phyloP scores from a whole-genome alignment of 2,113 vertebrate species.

The Triplophysa tibetana region DNA sequence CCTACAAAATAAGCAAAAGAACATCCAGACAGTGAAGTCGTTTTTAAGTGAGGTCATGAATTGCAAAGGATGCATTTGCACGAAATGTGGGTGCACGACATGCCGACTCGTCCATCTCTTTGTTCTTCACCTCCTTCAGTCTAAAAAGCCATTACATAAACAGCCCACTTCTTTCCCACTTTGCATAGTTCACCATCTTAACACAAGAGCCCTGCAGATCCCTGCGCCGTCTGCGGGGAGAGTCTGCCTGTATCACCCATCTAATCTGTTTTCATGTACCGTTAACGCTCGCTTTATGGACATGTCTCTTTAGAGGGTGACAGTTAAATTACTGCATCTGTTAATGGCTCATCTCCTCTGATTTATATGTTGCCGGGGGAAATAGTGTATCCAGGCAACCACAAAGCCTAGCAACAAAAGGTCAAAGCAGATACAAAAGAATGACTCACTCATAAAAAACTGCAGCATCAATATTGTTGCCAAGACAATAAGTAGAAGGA shows the following conservation, averaged over 20 bases:
- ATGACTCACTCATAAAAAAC: constrained; percentile 53
- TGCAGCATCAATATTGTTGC: constrained; percentile 45
- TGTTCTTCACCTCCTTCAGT: constrained; percentile 16
- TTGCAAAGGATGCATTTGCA: not conserved
- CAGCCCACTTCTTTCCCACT: constrained; percentile 33
- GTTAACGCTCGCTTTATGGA: constrained; percentile 24
- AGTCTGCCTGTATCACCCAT: constrained; percentile 10
- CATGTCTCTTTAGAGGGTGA: constrained; percentile 24
- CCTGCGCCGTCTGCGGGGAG: not conserved
- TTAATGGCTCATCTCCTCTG: constrained; percentile 54
- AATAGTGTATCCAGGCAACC: constrained; percentile 59
- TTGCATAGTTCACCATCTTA: constrained; percentile 34
- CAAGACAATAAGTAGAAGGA: constrained; percentile 23
- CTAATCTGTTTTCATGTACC: constrained; percentile 23
- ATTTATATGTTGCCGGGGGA: constrained; percentile 47
- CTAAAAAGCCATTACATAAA: constrained; percentile 34
- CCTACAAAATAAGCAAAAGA: not conserved
- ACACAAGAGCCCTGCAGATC: constrained; percentile 26
- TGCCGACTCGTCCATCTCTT: constrained; percentile 22
- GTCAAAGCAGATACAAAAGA: constrained; percentile 54
- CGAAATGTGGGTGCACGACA: constrained; percentile 21
- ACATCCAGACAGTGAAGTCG: not conserved
- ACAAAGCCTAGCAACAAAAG: constrained; percentile 58
- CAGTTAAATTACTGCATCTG: constrained; percentile 45
- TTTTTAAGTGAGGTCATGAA: not conserved